Evolutionary conservation across 2,888 invertebrate genomes (phyloP).

Genomic region (Psylliodes chrysocephalus): DNA sequence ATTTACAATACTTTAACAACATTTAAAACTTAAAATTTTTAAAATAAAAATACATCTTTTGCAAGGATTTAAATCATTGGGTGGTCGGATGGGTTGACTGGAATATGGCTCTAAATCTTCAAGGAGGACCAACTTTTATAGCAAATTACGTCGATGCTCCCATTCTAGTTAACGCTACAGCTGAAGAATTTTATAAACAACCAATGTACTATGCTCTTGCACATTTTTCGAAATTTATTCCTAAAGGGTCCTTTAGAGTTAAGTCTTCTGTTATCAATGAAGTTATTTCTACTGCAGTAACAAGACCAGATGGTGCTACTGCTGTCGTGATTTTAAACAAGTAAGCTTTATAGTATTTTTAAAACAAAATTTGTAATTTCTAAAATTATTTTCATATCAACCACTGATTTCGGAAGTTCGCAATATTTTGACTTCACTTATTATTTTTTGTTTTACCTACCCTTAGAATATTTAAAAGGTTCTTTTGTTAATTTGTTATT

Average conservation of each 20-base stretch:
- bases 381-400: too few species aligned
- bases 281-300: constrained; percentile 66
- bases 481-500: too few species aligned
- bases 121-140: constrained; percentile 86
- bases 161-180: constrained; percentile 71
- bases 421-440: too few species aligned
- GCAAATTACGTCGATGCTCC: constrained; percentile 84
- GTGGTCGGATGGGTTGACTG: constrained; percentile 91
- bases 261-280: constrained; percentile 51
- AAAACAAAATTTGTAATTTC: too few species aligned
- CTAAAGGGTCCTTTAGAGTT: constrained; percentile 68
- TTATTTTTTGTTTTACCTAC: too few species aligned
- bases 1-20: too few species aligned
- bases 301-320: constrained; percentile 66
- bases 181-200: constrained; percentile 86
- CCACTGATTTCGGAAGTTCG: too few species aligned
- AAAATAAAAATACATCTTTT: too few species aligned
- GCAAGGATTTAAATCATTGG: constrained; percentile 78
- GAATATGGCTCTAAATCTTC: constrained; percentile 81
- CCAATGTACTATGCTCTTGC: constrained; percentile 88
- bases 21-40: too few species aligned
- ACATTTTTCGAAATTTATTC: constrained; percentile 77
- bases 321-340: constrained; percentile 67
- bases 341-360: constrained; percentile 57
- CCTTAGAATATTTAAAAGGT: too few species aligned